These are phyloP conservation scores for Chaetorhynchus papuensis DNA, from an alignment of 2,113 vertebrate species.

Conservation along the genomic window DNA sequence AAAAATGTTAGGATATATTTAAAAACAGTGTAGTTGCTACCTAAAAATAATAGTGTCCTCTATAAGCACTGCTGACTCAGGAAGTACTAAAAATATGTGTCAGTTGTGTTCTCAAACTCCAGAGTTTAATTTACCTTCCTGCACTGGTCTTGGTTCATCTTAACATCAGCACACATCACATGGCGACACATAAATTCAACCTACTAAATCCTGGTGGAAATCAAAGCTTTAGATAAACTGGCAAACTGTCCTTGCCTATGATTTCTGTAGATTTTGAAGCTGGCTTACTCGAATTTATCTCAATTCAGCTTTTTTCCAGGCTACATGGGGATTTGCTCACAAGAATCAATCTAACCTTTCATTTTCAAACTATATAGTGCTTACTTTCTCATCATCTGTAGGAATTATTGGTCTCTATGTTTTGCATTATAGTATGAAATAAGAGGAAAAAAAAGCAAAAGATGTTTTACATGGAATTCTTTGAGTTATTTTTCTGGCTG, in stretches of 20 bases:
- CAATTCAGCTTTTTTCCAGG: neutral
- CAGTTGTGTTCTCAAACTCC: neutral
- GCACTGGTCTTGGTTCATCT: neutral
- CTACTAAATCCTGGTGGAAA: neutral
- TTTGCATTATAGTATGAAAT: conserved; percentile 56
- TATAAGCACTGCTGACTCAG: neutral
- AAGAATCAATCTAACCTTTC: neutral
- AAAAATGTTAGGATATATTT: neutral
- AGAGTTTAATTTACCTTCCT: neutral
- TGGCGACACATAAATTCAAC: neutral
- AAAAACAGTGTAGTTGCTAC: neutral
- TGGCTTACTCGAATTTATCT: neutral
- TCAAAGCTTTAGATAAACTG: neutral
- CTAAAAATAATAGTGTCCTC: neutral
- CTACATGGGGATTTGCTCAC: neutral
- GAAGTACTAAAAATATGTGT: neutral
- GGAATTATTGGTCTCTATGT: conserved; percentile 50
- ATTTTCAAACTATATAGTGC: neutral
- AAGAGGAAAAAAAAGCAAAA: neutral
- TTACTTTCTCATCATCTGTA: neutral
- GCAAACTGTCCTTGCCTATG: neutral
- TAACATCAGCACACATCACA: neutral
- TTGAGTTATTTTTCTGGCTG: neutral
- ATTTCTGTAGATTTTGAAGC: neutral
- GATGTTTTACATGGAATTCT: neutral